Percentiles rank a stretch among this genome's conserved stretches.
Conservation (phyloP, 2,888 invertebrate species). For the Timandra comae region DNA sequence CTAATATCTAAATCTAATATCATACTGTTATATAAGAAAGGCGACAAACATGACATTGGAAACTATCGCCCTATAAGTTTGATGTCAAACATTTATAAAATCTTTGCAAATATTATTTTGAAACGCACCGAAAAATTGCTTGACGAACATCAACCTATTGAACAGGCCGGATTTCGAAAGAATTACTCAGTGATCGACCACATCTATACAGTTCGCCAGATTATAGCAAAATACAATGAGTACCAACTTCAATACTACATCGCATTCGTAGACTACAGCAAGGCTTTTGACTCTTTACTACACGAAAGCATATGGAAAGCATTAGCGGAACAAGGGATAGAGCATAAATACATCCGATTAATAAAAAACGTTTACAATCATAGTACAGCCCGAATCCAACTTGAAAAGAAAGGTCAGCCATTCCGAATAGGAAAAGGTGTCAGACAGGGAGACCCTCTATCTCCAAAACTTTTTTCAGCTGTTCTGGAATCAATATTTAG, state of each 20-base stretch:
- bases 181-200: conserved; percentile 9
- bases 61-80: conserved; percentile 9
- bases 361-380: no score
- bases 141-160: conserved; percentile 9
- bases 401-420: no score
- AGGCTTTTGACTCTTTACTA: conserved; percentile 6
- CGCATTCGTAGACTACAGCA: conserved; percentile 10
- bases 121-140: neutral
- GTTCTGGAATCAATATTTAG: conserved; percentile 8
- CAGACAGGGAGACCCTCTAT: neutral
- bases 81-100: conserved; percentile 7
- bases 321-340: conserved; percentile 12
- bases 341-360: conserved; percentile 6
- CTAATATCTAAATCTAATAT: conserved; percentile 5
- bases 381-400: no score
- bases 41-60: conserved; percentile 1
- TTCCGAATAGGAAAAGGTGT: neutral
- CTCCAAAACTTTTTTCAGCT: neutral
- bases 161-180: conserved; percentile 12
- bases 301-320: conserved; percentile 1
- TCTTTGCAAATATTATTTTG: conserved; percentile 1
- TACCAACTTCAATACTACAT: conserved; percentile 2
- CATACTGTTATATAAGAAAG: conserved; percentile 11
- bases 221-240: conserved; percentile 10
- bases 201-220: conserved; percentile 7